phyloP scores from a whole-genome alignment of 64 coral and sea anemone genomes.

The Hydrozoanthus tunicans region DNA sequence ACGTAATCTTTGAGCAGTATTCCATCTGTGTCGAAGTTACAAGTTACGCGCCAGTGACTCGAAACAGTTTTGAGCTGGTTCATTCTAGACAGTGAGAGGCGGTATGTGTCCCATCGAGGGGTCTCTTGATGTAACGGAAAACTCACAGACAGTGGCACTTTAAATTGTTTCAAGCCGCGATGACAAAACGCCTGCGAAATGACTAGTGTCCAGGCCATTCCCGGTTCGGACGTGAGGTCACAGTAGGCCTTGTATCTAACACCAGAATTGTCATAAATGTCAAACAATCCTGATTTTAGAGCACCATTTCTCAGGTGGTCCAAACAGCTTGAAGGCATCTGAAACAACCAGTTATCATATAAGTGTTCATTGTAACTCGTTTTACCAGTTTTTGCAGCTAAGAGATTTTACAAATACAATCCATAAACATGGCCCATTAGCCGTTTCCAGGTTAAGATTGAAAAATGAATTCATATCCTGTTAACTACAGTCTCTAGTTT shows the following conservation, averaged over 20 bases:
- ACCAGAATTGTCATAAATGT: not conserved
- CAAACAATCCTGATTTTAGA: not conserved
- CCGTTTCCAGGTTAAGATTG: too few species aligned
- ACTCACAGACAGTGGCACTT: not conserved
- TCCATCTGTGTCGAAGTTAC: constrained; percentile 7
- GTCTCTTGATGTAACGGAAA: not conserved
- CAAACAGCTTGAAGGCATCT: constrained; percentile 19
- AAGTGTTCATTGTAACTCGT: too few species aligned
- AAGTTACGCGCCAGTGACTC: constrained; percentile 33
- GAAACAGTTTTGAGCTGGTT: not conserved
- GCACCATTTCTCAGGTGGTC: constrained; percentile 1
- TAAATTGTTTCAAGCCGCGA: not conserved
- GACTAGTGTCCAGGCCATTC: constrained; percentile 9
- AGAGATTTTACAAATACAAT: too few species aligned
- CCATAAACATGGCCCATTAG: too few species aligned
- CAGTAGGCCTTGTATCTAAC: constrained; percentile 6
- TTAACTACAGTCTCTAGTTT: too few species aligned
- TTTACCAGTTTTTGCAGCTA: too few species aligned
- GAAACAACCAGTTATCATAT: not conserved
- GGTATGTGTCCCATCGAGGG: constrained; percentile 17
- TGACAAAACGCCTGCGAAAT: not conserved
- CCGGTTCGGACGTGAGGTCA: not conserved
- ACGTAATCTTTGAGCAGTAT: constrained; percentile 19
- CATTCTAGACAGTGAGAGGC: not conserved
- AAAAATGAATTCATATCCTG: too few species aligned